phyloP scores from a whole-genome alignment of 2,113 vertebrate species.

The Nerophis ophidion region DNA sequence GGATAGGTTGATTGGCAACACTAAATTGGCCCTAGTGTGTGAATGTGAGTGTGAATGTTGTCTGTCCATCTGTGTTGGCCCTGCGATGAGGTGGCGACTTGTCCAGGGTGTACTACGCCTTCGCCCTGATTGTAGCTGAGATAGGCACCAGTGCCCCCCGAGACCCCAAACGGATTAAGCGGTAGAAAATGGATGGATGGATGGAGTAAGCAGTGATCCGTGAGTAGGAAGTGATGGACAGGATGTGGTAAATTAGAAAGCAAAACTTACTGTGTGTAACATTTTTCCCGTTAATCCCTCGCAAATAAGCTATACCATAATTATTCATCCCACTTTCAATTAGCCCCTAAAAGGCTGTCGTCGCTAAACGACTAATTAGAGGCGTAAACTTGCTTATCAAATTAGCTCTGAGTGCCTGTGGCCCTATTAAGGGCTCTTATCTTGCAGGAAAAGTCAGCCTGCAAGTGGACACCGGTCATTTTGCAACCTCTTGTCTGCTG shows the following conservation, averaged over 20 bases:
- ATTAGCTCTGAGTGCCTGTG: constrained; percentile 41
- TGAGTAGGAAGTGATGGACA: constrained; percentile 11
- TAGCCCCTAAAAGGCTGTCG: constrained; percentile 51
- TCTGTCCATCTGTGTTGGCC: too few relatives aligned
- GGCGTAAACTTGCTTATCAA: constrained; percentile 57
- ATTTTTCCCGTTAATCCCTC: constrained; percentile 22
- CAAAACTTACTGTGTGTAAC: not conserved
- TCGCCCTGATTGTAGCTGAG: too few relatives aligned
- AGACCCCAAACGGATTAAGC: too few relatives aligned
- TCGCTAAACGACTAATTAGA: constrained; percentile 59
- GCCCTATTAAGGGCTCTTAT: constrained; percentile 40
- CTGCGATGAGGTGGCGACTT: too few relatives aligned
- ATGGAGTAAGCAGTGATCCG: constrained; percentile 13
- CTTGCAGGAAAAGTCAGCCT: constrained; percentile 37
- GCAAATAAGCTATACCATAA: constrained; percentile 48
- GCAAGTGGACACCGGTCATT: constrained; percentile 11
- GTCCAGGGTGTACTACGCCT: too few relatives aligned
- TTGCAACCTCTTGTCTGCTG: not conserved
- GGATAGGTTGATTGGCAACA: too few relatives aligned
- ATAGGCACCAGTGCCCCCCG: too few relatives aligned
- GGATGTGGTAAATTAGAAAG: constrained; percentile 5
- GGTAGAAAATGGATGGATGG: too few relatives aligned
- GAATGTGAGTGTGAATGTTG: too few relatives aligned
- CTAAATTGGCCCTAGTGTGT: too few relatives aligned
- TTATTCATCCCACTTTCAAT: constrained; percentile 66